These are phyloP conservation scores for Cheirogaleus medius DNA, from an alignment of 2,113 vertebrate genomes.

Conservation along the genomic window DNA sequence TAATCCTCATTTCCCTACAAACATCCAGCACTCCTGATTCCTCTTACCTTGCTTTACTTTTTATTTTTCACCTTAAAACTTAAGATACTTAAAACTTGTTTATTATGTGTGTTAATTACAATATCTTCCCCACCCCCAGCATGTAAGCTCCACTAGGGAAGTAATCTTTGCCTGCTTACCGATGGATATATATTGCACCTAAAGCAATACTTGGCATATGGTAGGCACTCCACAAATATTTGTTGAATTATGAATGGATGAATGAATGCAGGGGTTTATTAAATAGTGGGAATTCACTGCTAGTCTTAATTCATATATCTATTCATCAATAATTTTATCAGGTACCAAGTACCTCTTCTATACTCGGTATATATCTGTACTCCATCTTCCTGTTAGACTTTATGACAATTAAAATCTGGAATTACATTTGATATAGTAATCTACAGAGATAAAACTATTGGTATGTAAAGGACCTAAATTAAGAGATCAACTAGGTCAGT, in stretches of 20 bases:
- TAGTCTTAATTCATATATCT: not conserved
- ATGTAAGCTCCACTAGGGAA: not conserved
- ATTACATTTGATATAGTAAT: not conserved
- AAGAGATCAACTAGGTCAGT: not conserved
- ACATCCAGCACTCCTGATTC: not conserved
- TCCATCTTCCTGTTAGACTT: not conserved
- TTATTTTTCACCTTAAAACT: conserved; percentile 36
- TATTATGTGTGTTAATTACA: not conserved
- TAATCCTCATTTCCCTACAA: not conserved
- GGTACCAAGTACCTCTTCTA: not conserved
- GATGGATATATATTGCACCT: not conserved
- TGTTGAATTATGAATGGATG: not conserved
- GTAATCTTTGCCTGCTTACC: not conserved
- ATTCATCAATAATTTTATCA: not conserved
- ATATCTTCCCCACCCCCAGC: not conserved
- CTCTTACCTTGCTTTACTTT: not conserved
- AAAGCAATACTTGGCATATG: not conserved
- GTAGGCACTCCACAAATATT: not conserved
- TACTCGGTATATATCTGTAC: not conserved
- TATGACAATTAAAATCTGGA: not conserved
- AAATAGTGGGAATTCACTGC: not conserved
- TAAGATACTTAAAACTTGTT: not conserved
- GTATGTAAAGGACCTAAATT: not conserved
- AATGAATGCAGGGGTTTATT: not conserved
- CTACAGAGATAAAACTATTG: not conserved